Evolutionary conservation across 2,113 vertebrate genomes (phyloP), one percentile per base, ranked within the genome.

Genomic region (Cathartes aura): DNA sequence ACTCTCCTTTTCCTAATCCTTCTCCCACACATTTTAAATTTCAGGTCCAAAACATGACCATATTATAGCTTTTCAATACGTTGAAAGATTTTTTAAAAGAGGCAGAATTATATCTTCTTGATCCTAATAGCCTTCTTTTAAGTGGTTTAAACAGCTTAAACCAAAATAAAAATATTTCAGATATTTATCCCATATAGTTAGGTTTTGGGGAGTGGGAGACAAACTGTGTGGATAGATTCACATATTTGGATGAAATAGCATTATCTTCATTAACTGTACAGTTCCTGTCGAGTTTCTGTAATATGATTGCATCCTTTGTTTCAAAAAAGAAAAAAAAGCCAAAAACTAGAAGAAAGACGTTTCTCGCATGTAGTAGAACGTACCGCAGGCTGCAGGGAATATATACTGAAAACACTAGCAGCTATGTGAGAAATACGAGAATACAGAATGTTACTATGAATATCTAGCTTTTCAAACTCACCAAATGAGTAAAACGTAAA

Each of bases 291-390:
- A 26, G 16, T 26, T 89, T 12, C 26, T 12, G 8, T 36, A 21
- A 4, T 36, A 10, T 11, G 18, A 71, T 19, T 40, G 22, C 23
- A 62, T 62, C 30, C 8, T 56, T 84, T 55, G 21, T 23, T 50
- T 23, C 8, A 50, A 74, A 66, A 55, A 21, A 16, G 30, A 2
- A 6, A 3, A 23, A 67, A 56, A 45, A 45, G 8, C 22, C 24
- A 43, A 36, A 32, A 20, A 6, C 3, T 16, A 55, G 53, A 29
- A 67, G n/a, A 42, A 15, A 38, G 22, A 5, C 4, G 1, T 16
- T 79, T 62, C 38, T 62, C 66, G 23, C 12, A 10, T 0, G 0
- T 8, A 26, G 20, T 4, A n/a, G 32, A 55, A 50, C 3, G 0
- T 26, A 17, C 22, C 21, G 0, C 12, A 16, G 11, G 32, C 63